These are phyloP conservation scores for Sylvicola fuscatus DNA, from an alignment of 2,888 invertebrate species.

Conservation along the genomic window DNA sequence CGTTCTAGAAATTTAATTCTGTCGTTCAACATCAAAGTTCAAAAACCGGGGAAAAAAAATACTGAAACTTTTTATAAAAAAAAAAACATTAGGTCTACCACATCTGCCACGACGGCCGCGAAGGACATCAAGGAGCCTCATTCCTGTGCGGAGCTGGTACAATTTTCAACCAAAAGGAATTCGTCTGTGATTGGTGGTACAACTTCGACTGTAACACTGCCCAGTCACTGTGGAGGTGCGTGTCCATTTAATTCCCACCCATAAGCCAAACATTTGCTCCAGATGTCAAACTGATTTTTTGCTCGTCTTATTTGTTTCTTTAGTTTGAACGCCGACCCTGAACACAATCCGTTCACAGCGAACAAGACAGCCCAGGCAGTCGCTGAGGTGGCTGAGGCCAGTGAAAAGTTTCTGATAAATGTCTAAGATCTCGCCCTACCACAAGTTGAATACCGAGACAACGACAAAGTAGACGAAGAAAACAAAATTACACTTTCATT, in stretches of 20 bases:
- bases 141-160: conserved; percentile 78
- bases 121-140: conserved; percentile 62
- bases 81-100: conserved; percentile 48
- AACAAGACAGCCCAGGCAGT: conserved; percentile 42
- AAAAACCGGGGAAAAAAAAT: too few species aligned
- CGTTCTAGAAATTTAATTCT: too few species aligned
- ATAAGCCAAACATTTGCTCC: too few species aligned
- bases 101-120: conserved; percentile 70
- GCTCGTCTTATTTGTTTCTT: conserved; percentile 17
- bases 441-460: too few species aligned
- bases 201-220: conserved; percentile 68
- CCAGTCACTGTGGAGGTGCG: conserved; percentile 49
- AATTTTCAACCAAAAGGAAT: conserved; percentile 66
- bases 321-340: conserved; percentile 61
- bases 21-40: too few species aligned
- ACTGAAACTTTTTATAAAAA: conserved; percentile 4
- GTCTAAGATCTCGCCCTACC: too few species aligned
- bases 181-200: conserved; percentile 84
- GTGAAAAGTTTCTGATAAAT: too few species aligned
- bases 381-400: conserved; percentile 15
- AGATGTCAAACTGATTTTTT: conserved; percentile 3
- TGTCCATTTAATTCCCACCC: conserved; percentile 5
- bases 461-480: too few species aligned
- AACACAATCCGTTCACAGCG: conserved; percentile 60
- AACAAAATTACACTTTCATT: too few species aligned